phyloP scores from a whole-genome alignment of 2,797 vertebrate species.

The Sus cebifrons region DNA sequence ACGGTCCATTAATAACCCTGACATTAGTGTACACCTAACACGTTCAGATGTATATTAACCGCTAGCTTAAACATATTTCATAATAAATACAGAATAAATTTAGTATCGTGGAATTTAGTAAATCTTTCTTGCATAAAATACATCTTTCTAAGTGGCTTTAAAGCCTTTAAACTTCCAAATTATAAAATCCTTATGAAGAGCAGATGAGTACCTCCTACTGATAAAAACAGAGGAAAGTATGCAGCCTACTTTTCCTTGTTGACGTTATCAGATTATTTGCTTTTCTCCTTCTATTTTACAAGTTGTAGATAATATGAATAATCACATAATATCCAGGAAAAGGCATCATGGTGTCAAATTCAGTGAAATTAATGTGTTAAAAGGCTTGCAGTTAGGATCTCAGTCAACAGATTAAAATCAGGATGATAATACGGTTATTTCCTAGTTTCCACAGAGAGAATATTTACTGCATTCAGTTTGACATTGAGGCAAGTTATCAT shows the following conservation, averaged over 20 bases:
- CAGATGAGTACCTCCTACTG: neutral
- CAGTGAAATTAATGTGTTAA: neutral
- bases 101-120: neutral
- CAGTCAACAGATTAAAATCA: neutral
- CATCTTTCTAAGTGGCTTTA: neutral
- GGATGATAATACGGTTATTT: neutral
- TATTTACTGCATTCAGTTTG: neutral
- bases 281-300: neutral
- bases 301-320: neutral
- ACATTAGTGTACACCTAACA: neutral
- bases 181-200: conserved; percentile 16
- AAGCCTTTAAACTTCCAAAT: conserved; percentile 33
- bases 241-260: neutral
- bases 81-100: conserved; percentile 33
- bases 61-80: neutral
- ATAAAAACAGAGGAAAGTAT: neutral
- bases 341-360: neutral
- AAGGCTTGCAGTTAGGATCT: neutral
- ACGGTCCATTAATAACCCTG: neutral
- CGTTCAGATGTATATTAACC: neutral
- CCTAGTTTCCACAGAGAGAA: conserved; percentile 1
- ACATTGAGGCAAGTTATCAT: neutral
- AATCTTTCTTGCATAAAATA: neutral
- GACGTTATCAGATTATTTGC: neutral
- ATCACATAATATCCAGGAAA: neutral